Base-by-base conservation (phyloP, 2,797 vertebrate species). In the Mus spretus region DNA sequence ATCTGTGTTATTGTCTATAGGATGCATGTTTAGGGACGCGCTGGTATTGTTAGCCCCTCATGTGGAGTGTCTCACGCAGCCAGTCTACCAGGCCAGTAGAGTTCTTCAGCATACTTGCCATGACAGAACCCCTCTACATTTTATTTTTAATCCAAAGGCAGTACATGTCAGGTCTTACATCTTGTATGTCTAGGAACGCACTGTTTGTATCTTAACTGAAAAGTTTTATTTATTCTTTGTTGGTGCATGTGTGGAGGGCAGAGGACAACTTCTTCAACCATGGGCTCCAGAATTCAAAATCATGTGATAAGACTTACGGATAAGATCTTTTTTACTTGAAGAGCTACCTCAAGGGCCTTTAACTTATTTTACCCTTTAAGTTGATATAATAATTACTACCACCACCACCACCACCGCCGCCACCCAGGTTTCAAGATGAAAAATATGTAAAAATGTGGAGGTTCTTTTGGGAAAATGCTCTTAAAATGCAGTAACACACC, bases 361-460 rank as follows among this genome's bases (percentile, higher is more conserved):
- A 77, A 47, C 22, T 79, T 34, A 79, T 19, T 78, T 78, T 50
- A 78, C 14, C 55, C 63, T 89, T 88, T 84, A 96, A 78, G 91
- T 7, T 53, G 55, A 90, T 40, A 84, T n/a, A 81, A 81, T 44
- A 37, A n/a, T 12, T 81, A 75, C n/a, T 15, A 70, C 31, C 13
- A 34, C 81, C 57, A 14, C 81, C 57, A 14, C 79, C 12, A 65
- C 26, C 3, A 28, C 26, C 10, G 28, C 31, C 13, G 34, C 31
- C 14, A 67, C 65, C 63, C 10, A 85, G 86, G 50, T 95, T 93
- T 90, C 11, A 67, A 82, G 26, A 72, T 31, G 92, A 44, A 95
- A 90, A 84, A 92, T 24, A 37, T 37, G 20, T 83, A 78, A 9
- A 81, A 93, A 50, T 65, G 91, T 6, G 84, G 75, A 91, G 34